phyloP scores from a whole-genome alignment of 2,113 vertebrate species.

The Cyanoderma ruficeps region DNA sequence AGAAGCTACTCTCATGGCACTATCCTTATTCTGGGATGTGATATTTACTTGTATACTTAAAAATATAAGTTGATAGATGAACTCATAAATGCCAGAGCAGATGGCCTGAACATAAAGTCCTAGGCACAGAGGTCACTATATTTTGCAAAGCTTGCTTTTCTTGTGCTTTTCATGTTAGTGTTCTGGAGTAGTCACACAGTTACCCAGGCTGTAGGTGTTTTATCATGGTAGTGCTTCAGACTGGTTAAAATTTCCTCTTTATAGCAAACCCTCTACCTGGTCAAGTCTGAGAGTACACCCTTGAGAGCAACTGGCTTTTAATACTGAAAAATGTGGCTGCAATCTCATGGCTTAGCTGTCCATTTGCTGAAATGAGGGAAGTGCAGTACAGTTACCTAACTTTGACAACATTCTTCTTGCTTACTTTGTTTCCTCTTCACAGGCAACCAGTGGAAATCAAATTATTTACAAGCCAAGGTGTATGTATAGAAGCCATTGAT shows the following conservation, averaged over 20 bases:
- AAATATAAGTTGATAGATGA: not conserved
- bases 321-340: not conserved
- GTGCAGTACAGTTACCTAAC: not conserved
- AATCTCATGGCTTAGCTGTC: not conserved
- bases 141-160: not conserved
- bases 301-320: not conserved
- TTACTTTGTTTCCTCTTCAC: not conserved
- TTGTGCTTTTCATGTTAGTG: not conserved
- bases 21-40: not conserved
- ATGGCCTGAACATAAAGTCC: not conserved
- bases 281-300: not conserved
- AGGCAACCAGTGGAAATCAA: constrained; percentile 87
- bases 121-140: not conserved
- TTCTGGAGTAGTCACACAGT: not conserved
- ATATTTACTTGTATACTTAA: not conserved
- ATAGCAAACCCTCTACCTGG: not conserved
- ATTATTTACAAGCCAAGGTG: constrained; percentile 81
- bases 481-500: constrained; percentile 77
- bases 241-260: not conserved
- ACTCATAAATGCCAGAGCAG: not conserved
- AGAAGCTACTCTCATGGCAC: not conserved
- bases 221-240: not conserved
- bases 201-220: not conserved
- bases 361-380: not conserved
- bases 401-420: not conserved